Evolutionary conservation across 2,113 vertebrate species (phyloP).

Genomic region (Sinocyclocheilus anshuiensis): DNA sequence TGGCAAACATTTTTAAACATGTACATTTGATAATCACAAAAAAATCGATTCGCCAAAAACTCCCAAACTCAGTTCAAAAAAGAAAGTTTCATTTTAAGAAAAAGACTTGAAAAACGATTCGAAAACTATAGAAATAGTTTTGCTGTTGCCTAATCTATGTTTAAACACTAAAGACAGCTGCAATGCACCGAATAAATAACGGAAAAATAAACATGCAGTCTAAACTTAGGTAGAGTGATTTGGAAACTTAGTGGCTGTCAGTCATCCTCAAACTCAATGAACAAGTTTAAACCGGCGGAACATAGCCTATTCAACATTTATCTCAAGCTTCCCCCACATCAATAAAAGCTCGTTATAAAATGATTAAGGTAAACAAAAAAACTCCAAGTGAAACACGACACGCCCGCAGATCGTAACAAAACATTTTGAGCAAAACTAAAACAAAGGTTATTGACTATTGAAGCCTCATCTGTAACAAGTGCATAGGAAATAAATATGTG

Average conservation of each 20-base stretch:
- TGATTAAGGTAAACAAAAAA: neutral
- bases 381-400: neutral
- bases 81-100: neutral
- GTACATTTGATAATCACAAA: neutral
- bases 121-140: neutral
- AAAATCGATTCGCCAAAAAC: neutral
- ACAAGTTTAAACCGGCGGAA: slow-evolving; percentile 56
- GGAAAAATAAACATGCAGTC: neutral
- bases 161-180: neutral
- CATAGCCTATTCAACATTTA: neutral
- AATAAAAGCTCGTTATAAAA: neutral
- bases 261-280: slow-evolving; percentile 33
- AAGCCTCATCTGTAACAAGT: neutral
- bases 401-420: neutral
- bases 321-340: neutral
- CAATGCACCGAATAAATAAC: neutral
- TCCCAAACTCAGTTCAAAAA: neutral
- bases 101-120: neutral
- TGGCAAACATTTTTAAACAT: neutral
- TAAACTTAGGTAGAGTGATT: neutral
- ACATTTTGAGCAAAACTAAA: neutral
- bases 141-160: neutral
- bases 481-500: neutral
- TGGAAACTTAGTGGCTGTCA: slow-evolving; percentile 33
- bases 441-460: neutral